Evolutionary conservation across 2,113 vertebrate genomes (phyloP), one percentile per base, ranked within the genome.

Genomic region (Oxygymnocypris stewartii): DNA sequence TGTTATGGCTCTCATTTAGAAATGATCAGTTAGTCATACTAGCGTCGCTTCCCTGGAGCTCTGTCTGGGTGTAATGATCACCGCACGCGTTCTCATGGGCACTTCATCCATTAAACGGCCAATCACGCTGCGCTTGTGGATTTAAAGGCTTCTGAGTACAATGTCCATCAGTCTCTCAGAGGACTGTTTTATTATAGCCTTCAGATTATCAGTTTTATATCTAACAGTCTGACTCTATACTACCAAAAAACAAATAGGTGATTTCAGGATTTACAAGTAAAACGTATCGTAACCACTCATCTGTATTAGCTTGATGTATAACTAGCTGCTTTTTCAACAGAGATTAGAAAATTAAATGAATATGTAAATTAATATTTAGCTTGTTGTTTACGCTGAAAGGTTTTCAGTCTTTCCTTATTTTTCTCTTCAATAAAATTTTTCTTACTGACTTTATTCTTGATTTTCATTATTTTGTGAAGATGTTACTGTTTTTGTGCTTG

Each of bases 1-100:
- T 87, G 89, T 89, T 88, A 90, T 89, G 83, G 86, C 59, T 80
- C 86, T 88, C 86, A 86, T 89, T 91, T 89, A 75, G 88, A 86
- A 77, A 87, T 89, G 88, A 91, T 91, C 81, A 79, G 88, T 91
- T 87, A 87, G 90, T 91, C 88, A 88, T 88, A 86, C 84, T 82
- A n/a, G 78, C 81, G 81, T 71, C 59, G 40, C 54, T 78, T 91
- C 88, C 87, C 84, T 61, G n/a, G 88, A 87, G 85, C 79, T n/a
- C n/a, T n/a, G n/a, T 40, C 82, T 69, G 71, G 65, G 67, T 67
- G 75, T 88, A 90, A 89, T 89, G 87, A 84, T 37, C 31, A 78
- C 71, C 44, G 54, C 77, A 75, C 42, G n/a, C 65, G 67, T 84
- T 85, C 88, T 88, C 86, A 75, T 47, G 82, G 69, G 89, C 40